Percentiles rank a stretch among this genome's conserved stretches.
Conservation (phyloP, 2,888 invertebrate species). For the Entomobrya multifasciata region DNA sequence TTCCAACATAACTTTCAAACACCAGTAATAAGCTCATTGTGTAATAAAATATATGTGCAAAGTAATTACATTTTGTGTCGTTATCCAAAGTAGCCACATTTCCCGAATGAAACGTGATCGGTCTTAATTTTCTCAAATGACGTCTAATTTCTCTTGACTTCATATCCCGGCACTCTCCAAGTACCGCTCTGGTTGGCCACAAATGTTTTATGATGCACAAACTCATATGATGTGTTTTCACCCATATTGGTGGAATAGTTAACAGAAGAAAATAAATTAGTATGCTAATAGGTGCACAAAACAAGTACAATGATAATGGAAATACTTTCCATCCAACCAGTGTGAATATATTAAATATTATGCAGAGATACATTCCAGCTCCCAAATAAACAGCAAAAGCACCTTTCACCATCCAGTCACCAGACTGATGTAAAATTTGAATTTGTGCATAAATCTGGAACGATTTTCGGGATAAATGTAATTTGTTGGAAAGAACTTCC, state of each 20-base stretch:
- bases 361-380: neutral
- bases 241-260: neutral
- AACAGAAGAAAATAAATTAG: neutral
- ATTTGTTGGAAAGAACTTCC: neutral
- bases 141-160: neutral
- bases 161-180: neutral
- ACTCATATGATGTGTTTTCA: neutral
- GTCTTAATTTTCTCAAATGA: neutral
- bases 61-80: neutral
- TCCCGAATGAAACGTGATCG: constrained; percentile 5
- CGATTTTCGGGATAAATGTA: neutral
- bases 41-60: neutral
- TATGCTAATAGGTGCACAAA: neutral
- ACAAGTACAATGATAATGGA: neutral
- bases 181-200: neutral
- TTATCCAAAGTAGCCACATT: constrained; percentile 6
- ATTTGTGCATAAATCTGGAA: neutral
- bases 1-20: neutral
- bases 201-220: neutral
- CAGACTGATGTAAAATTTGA: neutral
- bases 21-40: neutral
- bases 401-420: neutral
- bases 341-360: neutral
- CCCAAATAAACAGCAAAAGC: neutral
- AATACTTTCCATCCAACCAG: constrained; percentile 20